phyloP scores from a whole-genome alignment of 1,140 invertebrate species.

The Plodia interpunctella region DNA sequence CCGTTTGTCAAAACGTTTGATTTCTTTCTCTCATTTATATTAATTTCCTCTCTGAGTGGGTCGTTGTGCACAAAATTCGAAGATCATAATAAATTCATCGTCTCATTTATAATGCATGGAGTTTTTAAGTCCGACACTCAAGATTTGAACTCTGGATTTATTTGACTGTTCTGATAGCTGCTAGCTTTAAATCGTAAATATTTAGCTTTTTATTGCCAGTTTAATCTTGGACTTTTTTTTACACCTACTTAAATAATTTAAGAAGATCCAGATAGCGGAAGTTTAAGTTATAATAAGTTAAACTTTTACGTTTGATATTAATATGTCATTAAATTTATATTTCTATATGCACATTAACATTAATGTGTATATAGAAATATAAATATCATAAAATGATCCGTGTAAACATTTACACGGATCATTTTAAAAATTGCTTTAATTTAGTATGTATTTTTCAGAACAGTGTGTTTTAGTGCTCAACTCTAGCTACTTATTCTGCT shows the following conservation, averaged over 20 bases:
- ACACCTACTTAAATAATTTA: background rate
- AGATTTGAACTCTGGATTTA: constrained; percentile 15
- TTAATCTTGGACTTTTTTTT: background rate
- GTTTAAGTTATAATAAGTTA: background rate
- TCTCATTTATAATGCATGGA: constrained; percentile 19
- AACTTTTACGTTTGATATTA: too few relatives aligned
- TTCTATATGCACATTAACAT: too few relatives aligned
- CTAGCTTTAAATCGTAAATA: background rate
- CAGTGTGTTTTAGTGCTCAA: too few relatives aligned
- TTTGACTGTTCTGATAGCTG: constrained; percentile 12
- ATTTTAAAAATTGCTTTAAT: too few relatives aligned
- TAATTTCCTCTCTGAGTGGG: background rate
- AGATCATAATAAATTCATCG: constrained; percentile 15
- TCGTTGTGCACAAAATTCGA: constrained; percentile 11
- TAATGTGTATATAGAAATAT: too few relatives aligned
- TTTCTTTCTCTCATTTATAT: background rate
- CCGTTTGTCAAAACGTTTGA: background rate
- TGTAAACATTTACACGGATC: too few relatives aligned
- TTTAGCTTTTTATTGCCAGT: background rate
- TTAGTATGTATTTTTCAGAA: too few relatives aligned
- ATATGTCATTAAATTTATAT: too few relatives aligned
- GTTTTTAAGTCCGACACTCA: constrained; percentile 14
- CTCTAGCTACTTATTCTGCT: too few relatives aligned
- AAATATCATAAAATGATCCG: too few relatives aligned
- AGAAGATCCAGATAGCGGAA: background rate